These are phyloP conservation scores for Petroica traversi DNA, from an alignment of 2,113 vertebrate species.

Conservation along the genomic window DNA sequence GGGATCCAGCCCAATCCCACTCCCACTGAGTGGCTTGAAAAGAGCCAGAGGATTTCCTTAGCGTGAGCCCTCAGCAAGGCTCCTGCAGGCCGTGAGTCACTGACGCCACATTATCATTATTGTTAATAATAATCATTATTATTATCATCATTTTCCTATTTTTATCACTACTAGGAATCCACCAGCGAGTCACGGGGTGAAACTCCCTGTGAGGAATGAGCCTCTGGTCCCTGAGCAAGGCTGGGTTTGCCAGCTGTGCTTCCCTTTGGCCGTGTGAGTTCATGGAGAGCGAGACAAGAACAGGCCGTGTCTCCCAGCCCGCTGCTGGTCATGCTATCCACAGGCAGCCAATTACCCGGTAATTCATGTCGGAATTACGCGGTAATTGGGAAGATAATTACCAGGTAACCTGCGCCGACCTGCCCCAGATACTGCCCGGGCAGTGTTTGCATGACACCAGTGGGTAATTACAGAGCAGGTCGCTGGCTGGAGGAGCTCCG, in stretches of 20 bases:
- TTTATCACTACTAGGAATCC: not conserved
- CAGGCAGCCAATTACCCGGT: conserved; percentile 21
- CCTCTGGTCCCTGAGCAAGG: not conserved
- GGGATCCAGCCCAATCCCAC: not conserved
- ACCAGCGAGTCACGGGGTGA: not conserved
- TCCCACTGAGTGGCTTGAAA: not conserved
- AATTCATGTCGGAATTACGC: conserved; percentile 37
- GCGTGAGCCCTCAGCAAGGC: not conserved
- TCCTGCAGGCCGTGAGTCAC: not conserved
- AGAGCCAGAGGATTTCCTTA: not conserved
- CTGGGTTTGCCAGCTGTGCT: not conserved
- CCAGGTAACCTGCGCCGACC: conserved; percentile 19
- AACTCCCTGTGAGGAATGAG: not conserved
- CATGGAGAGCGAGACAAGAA: not conserved
- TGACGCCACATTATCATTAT: not conserved
- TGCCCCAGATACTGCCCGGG: not conserved
- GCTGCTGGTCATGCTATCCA: not conserved
- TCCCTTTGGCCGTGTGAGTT: not conserved
- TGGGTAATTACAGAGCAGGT: conserved; percentile 42
- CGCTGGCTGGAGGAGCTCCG: not conserved
- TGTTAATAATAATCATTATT: not conserved
- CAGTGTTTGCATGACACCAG: not conserved
- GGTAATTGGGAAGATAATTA: conserved; percentile 54
- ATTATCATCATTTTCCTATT: not conserved
- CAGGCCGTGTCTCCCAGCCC: not conserved